Conservation (phyloP, 2,113 vertebrate genomes). For the Onychostoma macrolepis region DNA sequence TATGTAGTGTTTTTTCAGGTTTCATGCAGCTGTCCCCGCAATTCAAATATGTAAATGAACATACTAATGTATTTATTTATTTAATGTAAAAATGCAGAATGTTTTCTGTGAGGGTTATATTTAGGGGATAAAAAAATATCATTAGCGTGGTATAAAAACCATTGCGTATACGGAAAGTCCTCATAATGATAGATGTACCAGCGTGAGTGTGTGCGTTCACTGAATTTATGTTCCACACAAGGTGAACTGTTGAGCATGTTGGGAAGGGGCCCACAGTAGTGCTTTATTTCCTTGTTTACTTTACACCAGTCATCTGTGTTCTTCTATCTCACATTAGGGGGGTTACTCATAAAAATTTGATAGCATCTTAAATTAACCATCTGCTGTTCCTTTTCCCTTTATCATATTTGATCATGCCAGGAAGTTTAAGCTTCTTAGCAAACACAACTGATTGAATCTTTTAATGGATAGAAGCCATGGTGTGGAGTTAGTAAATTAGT, state of each 20-base stretch:
- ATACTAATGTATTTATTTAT: too few relatives aligned
- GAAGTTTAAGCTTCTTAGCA: constrained; percentile 44
- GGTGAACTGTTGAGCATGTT: constrained; percentile 22
- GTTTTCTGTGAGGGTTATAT: not conserved
- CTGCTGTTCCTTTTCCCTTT: constrained; percentile 42
- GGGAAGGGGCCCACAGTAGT: constrained; percentile 8
- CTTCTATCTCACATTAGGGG: constrained; percentile 24
- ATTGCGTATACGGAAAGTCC: not conserved
- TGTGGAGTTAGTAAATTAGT: constrained; percentile 44
- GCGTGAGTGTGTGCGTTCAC: not conserved
- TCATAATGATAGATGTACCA: not conserved
- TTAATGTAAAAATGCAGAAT: too few relatives aligned
- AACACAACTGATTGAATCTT: constrained; percentile 42
- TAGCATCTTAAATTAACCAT: constrained; percentile 49
- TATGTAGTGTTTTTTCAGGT: too few relatives aligned
- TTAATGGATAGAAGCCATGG: constrained; percentile 42
- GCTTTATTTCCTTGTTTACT: constrained; percentile 41
- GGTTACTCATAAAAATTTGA: constrained; percentile 44
- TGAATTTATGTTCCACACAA: constrained; percentile 1
- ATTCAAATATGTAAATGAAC: not conserved
- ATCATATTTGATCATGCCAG: constrained; percentile 38
- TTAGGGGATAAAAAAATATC: not conserved
- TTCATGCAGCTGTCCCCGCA: not conserved
- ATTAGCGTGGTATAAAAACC: not conserved
- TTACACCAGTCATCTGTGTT: constrained; percentile 37